These are phyloP conservation scores for Mimumesa dahlbomi DNA, from an alignment of 2,888 invertebrate genomes.

Conservation along the genomic window DNA sequence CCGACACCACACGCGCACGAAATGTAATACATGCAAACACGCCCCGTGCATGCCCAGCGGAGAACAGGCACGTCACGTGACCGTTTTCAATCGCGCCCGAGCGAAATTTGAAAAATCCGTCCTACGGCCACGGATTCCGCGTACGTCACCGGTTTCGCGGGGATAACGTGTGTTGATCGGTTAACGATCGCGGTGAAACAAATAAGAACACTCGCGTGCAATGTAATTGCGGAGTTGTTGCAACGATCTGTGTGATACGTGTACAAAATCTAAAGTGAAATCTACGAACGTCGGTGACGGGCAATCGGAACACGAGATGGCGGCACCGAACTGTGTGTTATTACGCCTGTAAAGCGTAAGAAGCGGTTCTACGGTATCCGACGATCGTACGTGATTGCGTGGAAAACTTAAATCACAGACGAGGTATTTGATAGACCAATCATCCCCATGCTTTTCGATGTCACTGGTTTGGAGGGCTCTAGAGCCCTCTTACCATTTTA, in stretches of 20 bases:
- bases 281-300: neutral
- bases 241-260: neutral
- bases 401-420: too few species aligned
- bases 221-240: neutral
- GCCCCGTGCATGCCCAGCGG: constrained; percentile 39
- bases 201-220: too few species aligned
- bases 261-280: neutral
- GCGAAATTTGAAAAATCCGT: neutral
- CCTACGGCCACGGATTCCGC: neutral
- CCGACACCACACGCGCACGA: constrained; percentile 54
- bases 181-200: neutral
- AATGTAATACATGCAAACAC: constrained; percentile 51
- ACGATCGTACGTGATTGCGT: neutral
- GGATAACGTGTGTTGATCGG: neutral
- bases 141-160: neutral
- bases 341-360: constrained; percentile 25
- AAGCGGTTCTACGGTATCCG: neutral
- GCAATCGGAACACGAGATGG: constrained; percentile 26
- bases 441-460: too few species aligned
- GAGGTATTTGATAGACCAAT: too few species aligned
- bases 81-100: constrained; percentile 10
- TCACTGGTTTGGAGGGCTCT: too few species aligned
- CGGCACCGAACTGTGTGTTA: constrained; percentile 3
- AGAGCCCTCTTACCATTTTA: too few species aligned
- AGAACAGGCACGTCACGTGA: constrained; percentile 60